Evolutionary conservation across 2,888 invertebrate genomes (phyloP), one percentile per base, ranked within the genome.

Genomic region (Sphaerophoria rueppellii): DNA sequence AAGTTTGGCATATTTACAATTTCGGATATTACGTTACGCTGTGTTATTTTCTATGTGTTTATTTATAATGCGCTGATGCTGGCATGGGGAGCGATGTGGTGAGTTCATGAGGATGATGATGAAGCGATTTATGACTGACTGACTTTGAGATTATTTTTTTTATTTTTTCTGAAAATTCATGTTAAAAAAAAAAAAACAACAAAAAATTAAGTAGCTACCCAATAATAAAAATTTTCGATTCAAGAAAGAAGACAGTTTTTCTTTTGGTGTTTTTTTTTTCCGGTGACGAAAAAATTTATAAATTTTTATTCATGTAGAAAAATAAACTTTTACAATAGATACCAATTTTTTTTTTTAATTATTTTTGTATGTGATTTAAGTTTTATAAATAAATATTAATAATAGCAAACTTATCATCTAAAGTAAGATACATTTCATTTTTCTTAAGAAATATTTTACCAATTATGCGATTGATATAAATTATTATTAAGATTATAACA

Each of bases 231-330:
- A 11, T 4, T 9, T 43, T 50, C 12, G 34, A 16, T 58, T 9
- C 9, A 4, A 75, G 72, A 43, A 73, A 46, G 50, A 69, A 73
- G 76, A 52, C 46, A 52, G 34, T 69, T 50, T 65, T 55, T 72
- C 57, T 63, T 46, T 58, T 58, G 14, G 54, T 71, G 40, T 71
- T 78, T 75, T 83, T 75, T 24, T 80, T 73, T 57, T 61, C 52
- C 69, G 57, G 55, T 76, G 54, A 75, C 72, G 75, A 72, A 75
- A 83, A 82, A 83, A 78, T 69, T 48, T 69, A 67, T 72, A 65
- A 73, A 40, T 67, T 85, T 43, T 85, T 81, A 85, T 85, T 85
- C 78, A 77, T 77, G 85, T 85, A 85, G 73, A 85, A 85, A 85
- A 85, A 85, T 85, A 85, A 85, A 77, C 73, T 85, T 81, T 60